A percentile compares a stretch with the other conserved stretches of the same genome.
phyloP scores from a whole-genome alignment of 2,797 vertebrate species.

The Chiropotes sagulatus region DNA sequence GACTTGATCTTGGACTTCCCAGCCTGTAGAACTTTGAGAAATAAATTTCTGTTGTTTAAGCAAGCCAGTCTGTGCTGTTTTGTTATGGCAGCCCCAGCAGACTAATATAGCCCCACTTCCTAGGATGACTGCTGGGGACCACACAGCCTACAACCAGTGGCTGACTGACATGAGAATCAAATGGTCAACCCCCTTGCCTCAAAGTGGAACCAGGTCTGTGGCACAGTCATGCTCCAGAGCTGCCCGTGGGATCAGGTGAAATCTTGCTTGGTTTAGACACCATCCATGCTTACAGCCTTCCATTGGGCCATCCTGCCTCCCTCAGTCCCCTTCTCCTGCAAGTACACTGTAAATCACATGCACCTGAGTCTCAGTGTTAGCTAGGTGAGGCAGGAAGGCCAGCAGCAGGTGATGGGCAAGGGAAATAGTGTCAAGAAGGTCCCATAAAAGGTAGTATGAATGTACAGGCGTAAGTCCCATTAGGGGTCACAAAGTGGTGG shows the following conservation, averaged over 20 bases:
- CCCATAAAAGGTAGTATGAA: neutral
- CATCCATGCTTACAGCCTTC: neutral
- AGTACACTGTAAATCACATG: neutral
- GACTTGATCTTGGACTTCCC: neutral
- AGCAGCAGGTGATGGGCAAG: neutral
- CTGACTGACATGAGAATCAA: neutral
- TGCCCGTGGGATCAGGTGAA: neutral
- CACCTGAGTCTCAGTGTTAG: neutral
- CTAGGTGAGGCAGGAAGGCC: neutral
- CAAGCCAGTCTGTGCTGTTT: neutral
- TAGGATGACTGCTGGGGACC: neutral
- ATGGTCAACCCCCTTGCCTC: neutral
- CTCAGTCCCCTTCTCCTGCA: neutral
- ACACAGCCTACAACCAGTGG: neutral
- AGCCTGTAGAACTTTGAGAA: slow-evolving; percentile 22
- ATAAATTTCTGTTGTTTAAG: neutral
- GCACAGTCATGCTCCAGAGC: neutral
- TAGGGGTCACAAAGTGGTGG: neutral
- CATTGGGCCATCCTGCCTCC: neutral
- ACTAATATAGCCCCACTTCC: neutral
- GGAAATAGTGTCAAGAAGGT: neutral
- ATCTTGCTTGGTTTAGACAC: neutral
- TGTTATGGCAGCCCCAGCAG: neutral
- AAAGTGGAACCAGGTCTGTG: neutral
- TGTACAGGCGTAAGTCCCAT: neutral